Base-by-base conservation (phyloP, 2,113 vertebrate species). In the Catagonus wagneri region DNA sequence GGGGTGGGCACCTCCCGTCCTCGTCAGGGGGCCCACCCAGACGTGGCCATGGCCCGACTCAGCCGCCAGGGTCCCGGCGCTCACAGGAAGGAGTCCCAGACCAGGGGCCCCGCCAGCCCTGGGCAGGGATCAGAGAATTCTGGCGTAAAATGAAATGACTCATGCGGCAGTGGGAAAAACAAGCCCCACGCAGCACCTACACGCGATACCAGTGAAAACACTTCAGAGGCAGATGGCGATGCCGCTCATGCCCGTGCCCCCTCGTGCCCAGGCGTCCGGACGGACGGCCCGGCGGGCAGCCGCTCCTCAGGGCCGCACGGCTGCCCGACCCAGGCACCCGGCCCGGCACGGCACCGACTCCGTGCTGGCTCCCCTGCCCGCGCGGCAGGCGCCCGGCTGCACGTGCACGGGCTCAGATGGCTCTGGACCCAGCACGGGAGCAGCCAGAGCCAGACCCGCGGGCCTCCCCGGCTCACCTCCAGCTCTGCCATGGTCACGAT, bases 401-500 rank as follows among this genome's bases (percentile, higher is more conserved):
- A n/a, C n/a, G n/a, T n/a, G n/a, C n/a, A n/a, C n/a, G n/a, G n/a
- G n/a, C n/a, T n/a, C n/a, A n/a, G n/a, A n/a, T n/a, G n/a, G n/a
- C n/a, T n/a, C n/a, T n/a, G n/a, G 54, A 36, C 32, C 11, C 14
- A 44, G 56, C 10, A n/a, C n/a, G n/a, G n/a, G 72, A 68, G 14
- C 29, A 16, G 25, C 63, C 32, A 8, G 19, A 12, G 23, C 74
- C 65, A 56, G n/a, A 29, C 22, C 34, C n/a, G n/a, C n/a, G n/a
- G n/a, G n/a, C n/a, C n/a, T n/a, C n/a, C 44, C 44, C 44, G 4
- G 44, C 44, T 88, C 39, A 99, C 99, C 99, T 99, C 99, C 32
- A 99, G 98, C 87, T 99, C 99, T 0, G 99, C 99, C 99, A 99
- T 99, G 34, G 99, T 99, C 78, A 99, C 99, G 0, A 99, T 99